Percentiles rank a stretch among this genome's conserved stretches.
These are phyloP conservation scores for Eupithecia subumbrata DNA, from an alignment of 2,888 invertebrate genomes.

Conservation along the genomic window DNA sequence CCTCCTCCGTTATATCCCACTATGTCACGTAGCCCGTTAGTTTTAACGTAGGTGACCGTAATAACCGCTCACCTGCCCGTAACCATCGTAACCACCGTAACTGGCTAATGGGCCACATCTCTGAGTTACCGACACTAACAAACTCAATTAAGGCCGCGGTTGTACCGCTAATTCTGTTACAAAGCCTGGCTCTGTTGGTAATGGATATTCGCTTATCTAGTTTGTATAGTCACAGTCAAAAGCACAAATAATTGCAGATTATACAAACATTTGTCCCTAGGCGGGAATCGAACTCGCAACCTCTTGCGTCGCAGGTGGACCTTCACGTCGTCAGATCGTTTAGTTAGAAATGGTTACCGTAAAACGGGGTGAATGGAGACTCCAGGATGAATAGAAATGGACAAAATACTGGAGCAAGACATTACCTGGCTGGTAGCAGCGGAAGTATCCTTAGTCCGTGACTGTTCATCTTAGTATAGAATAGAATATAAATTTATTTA, in stretches of 20 bases:
- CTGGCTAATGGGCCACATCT: constrained; percentile 32
- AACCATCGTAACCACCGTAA: constrained; percentile 15
- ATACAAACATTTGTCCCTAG: no score
- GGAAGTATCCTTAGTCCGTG: no score
- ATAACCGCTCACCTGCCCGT: constrained; percentile 29
- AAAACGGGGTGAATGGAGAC: no score
- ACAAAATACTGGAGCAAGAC: no score
- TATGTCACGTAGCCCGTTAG: constrained; percentile 24
- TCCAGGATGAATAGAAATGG: no score
- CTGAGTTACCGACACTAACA: constrained; percentile 26
- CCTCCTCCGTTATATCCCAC: background rate
- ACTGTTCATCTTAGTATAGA: no score
- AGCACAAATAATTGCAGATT: background rate
- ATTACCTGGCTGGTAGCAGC: no score
- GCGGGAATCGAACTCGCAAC: no score
- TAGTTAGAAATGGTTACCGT: no score
- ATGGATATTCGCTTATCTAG: constrained; percentile 9
- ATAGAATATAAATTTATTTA: no score
- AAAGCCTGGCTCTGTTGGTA: constrained; percentile 7
- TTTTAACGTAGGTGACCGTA: constrained; percentile 23
- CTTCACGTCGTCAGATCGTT: no score
- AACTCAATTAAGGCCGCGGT: constrained; percentile 29
- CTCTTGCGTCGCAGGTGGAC: no score
- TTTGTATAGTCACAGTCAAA: background rate
- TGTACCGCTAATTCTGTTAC: constrained; percentile 27